These are phyloP conservation scores for Acleris holmiana DNA, from an alignment of 2,888 invertebrate species.

Conservation along the genomic window DNA sequence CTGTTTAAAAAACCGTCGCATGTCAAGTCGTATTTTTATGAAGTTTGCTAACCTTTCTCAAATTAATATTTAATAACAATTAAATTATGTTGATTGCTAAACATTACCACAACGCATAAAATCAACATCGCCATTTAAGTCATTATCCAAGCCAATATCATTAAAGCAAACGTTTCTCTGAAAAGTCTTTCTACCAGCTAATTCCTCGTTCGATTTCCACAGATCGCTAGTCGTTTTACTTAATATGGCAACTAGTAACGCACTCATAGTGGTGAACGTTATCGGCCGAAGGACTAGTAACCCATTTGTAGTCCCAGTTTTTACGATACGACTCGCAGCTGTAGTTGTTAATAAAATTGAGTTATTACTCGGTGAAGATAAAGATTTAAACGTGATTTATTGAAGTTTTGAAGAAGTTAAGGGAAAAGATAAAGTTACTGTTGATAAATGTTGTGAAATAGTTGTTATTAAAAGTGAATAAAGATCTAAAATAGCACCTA, in stretches of 20 bases:
- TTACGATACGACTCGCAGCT: constrained; percentile 18
- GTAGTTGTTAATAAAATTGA: constrained; percentile 14
- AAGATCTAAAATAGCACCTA: neutral
- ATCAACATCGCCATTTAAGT: neutral
- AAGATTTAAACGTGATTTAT: constrained; percentile 5
- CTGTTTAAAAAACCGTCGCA: too few relatives aligned
- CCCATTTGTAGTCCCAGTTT: constrained; percentile 33
- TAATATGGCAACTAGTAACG: constrained; percentile 53
- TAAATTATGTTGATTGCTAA: too few relatives aligned
- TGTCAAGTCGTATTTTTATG: too few relatives aligned
- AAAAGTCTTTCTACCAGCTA: constrained; percentile 41
- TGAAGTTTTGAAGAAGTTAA: neutral
- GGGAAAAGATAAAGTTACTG: neutral
- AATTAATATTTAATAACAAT: too few relatives aligned
- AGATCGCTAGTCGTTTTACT: constrained; percentile 49
- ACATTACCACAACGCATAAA: too few relatives aligned
- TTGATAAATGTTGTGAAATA: neutral
- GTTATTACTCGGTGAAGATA: constrained; percentile 7
- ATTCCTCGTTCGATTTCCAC: constrained; percentile 54
- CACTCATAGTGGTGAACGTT: constrained; percentile 34
- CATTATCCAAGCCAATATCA: constrained; percentile 1
- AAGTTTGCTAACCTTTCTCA: too few relatives aligned
- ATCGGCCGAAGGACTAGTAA: constrained; percentile 36
- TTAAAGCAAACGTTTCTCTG: constrained; percentile 10
- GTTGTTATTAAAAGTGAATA: neutral